Conservation (phyloP, 2,888 invertebrate species). For the Aleiodes alternator region DNA sequence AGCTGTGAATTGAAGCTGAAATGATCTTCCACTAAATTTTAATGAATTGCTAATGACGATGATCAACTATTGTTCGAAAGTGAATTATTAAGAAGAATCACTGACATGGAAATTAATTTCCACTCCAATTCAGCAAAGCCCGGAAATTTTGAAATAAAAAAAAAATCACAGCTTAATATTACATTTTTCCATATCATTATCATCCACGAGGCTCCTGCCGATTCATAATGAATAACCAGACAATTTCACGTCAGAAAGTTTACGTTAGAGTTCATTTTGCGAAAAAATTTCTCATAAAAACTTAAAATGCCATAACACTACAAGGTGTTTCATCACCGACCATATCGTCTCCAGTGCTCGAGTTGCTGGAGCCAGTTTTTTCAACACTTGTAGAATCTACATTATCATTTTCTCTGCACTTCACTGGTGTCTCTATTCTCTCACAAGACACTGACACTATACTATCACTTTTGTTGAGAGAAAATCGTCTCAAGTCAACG, state of each 20-base stretch:
- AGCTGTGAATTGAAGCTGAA: too few species aligned
- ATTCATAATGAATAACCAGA: not conserved
- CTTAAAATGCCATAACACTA: not conserved
- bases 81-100: too few species aligned
- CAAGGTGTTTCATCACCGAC: conserved; percentile 11
- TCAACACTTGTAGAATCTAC: conserved; percentile 50
- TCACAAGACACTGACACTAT: conserved; percentile 29
- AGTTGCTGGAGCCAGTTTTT: not conserved
- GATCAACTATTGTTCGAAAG: too few species aligned
- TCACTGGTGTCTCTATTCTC: conserved; percentile 11
- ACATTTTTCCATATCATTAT: not conserved
- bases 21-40: too few species aligned
- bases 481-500: conserved; percentile 58
- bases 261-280: too few species aligned
- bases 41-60: too few species aligned
- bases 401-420: conserved; percentile 30
- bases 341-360: not conserved
- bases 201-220: not conserved
- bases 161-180: not conserved
- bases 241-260: not conserved
- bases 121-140: too few species aligned
- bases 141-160: not conserved
- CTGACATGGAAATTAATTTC: too few species aligned
- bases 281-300: not conserved
- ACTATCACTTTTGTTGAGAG: conserved; percentile 52